Base-by-base conservation (phyloP, 2,888 invertebrate genomes). In the Perizoma flavofasciatum region DNA sequence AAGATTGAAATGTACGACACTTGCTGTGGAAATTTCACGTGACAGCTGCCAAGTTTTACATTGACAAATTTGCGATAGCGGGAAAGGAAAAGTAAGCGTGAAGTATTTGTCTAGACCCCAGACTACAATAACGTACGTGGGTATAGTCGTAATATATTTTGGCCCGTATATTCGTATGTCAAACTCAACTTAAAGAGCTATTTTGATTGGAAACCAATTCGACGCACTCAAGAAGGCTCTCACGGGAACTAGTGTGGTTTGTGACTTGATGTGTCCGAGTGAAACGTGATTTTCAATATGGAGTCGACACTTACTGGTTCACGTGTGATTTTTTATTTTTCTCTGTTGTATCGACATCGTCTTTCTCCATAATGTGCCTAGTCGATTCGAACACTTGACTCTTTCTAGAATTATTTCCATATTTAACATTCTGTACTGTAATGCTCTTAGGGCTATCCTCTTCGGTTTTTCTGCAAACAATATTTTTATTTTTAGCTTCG, bases 281-380 rank as follows among this genome's bases (percentile, higher is more conserved):
- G 57, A 61, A 49, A 52, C 56, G 56, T 57, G 53, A 54, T 49
- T 43, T 49, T 43, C 61, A 53, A 49, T 55, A 60, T 57, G 52
- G 56, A 49, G 52, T 62, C 62, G 52, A 65, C 73, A 91, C 91
- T 92, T 92, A 92, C 91, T 88, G 89, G 77, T 86, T 81, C 77
- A 71, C 74, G 81, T 85, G 83, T 58, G 79, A 77, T 81, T 91
- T 92, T 88, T 88, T 91, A 84, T 78, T 86, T 90, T 94, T 95
- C 69, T 95, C 95, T 69, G 94, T 95, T 37, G 95, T 94, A 51
- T 96, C 96, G 79, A 95, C 94, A 83, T 96, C 96, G 74, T 96
- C 96, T 75, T 95, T 93, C 68, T 96, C 96, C 65, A 95, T 94
- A 56, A 95, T 95, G 89, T 94, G 95, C 74, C 95, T 86, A 63